Percentiles rank a stretch among this genome's conserved stretches.
Conservation (phyloP, 2,888 invertebrate genomes). For the Lydus trimaculatus region DNA sequence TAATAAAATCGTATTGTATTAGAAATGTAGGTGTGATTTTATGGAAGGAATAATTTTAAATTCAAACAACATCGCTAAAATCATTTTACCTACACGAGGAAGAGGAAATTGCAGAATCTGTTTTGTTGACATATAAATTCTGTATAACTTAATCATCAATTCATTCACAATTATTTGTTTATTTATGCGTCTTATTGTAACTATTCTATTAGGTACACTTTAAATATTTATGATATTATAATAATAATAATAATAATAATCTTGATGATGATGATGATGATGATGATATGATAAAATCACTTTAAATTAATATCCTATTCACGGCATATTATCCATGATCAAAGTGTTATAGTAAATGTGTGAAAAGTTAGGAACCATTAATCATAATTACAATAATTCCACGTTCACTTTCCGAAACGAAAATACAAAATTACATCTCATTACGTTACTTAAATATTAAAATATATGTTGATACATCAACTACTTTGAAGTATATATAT, state of each 20-base stretch:
- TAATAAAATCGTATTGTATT: neutral
- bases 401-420: constrained; percentile 44
- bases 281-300: constrained; percentile 28
- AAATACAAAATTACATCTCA: constrained; percentile 52
- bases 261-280: neutral
- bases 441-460: constrained; percentile 52
- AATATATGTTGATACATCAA: constrained; percentile 51
- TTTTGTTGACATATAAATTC: neutral
- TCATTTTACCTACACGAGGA: neutral
- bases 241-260: neutral
- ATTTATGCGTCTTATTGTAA: neutral
- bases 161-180: neutral
- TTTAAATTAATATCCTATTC: constrained; percentile 43
- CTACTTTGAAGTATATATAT: constrained; percentile 33
- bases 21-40: constrained; percentile 6
- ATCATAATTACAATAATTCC: constrained; percentile 53
- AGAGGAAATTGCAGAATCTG: neutral
- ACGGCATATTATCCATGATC: constrained; percentile 45
- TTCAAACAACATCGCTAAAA: constrained; percentile 3
- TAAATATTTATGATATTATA: neutral
- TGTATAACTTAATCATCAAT: neutral
- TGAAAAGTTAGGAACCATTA: constrained; percentile 45
- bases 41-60: neutral
- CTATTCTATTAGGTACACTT: neutral
- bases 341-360: constrained; percentile 38